Percentiles rank a stretch among this genome's conserved stretches.
These are phyloP conservation scores for Helostoma temminkii DNA, from an alignment of 2,797 vertebrate species.

Conservation along the genomic window DNA sequence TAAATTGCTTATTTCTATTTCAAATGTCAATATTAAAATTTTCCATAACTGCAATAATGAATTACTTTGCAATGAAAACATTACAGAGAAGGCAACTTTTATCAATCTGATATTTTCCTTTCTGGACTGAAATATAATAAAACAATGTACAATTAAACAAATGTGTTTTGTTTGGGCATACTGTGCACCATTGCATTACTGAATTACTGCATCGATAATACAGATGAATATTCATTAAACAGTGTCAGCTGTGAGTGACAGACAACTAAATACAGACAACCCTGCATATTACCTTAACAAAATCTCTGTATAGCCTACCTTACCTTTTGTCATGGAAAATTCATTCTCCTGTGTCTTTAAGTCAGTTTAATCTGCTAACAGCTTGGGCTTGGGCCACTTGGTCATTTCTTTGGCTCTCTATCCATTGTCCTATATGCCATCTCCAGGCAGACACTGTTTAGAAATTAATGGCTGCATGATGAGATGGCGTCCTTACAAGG, in stretches of 20 bases:
- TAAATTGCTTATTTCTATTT: too few species aligned
- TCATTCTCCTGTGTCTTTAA: slow-evolving; percentile 61
- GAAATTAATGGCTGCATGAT: slow-evolving; percentile 87
- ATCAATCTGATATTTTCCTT: background rate
- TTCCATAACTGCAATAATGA: background rate
- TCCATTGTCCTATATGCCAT: slow-evolving; percentile 84
- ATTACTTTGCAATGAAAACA: background rate
- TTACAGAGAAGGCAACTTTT: background rate
- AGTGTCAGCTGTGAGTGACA: background rate
- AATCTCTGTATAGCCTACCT: slow-evolving; percentile 49
- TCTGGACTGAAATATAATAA: background rate
- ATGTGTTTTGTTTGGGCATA: background rate
- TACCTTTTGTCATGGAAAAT: slow-evolving; percentile 60
- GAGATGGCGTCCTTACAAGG: slow-evolving; percentile 83
- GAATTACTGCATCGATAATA: background rate
- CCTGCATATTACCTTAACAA: slow-evolving; percentile 53
- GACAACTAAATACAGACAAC: slow-evolving; percentile 1
- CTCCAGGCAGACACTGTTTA: slow-evolving; percentile 84
- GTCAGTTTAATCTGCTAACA: slow-evolving; percentile 82
- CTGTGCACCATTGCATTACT: background rate
- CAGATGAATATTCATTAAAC: too few species aligned
- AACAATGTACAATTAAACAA: too few species aligned
- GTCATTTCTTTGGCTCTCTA: slow-evolving; percentile 78
- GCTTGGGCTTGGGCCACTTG: slow-evolving; percentile 69
- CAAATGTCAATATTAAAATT: background rate